phyloP scores from a whole-genome alignment of 2,888 invertebrate genomes.

The Anoplius nigerrimus region DNA sequence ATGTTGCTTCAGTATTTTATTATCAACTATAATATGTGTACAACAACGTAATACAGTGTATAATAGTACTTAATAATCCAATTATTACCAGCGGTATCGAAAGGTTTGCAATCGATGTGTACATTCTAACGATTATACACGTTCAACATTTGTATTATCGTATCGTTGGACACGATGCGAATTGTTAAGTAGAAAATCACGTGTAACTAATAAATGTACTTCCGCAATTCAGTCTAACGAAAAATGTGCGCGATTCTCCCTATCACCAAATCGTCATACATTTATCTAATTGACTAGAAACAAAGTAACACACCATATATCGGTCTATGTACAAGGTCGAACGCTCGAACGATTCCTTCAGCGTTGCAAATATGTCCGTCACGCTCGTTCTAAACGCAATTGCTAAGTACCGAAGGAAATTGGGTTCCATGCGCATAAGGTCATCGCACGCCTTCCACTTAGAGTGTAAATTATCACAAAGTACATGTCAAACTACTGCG shows the following conservation, averaged over 20 bases:
- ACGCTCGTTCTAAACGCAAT: too few species aligned
- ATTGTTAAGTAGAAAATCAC: slow-evolving; percentile 2
- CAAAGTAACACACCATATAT: neutral
- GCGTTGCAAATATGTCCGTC: too few species aligned
- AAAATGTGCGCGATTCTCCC: slow-evolving; percentile 1
- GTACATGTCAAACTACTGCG: too few species aligned
- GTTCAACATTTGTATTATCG: neutral
- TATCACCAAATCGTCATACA: neutral
- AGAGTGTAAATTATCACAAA: too few species aligned
- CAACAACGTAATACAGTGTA: slow-evolving; percentile 2
- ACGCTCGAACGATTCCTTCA: too few species aligned
- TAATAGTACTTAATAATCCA: neutral
- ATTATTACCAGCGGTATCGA: neutral
- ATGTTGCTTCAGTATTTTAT: slow-evolving; percentile 42
- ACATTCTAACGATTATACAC: neutral
- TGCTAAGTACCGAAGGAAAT: too few species aligned
- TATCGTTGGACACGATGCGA: neutral
- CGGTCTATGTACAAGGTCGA: too few species aligned
- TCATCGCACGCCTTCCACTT: too few species aligned
- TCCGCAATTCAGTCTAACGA: neutral
- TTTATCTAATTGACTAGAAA: neutral
- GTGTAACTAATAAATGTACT: neutral
- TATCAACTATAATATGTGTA: slow-evolving; percentile 38
- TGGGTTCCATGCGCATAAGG: too few species aligned
- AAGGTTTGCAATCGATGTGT: neutral